Conservation (phyloP, 2,888 invertebrate species). For the Marronus borbonicus region DNA sequence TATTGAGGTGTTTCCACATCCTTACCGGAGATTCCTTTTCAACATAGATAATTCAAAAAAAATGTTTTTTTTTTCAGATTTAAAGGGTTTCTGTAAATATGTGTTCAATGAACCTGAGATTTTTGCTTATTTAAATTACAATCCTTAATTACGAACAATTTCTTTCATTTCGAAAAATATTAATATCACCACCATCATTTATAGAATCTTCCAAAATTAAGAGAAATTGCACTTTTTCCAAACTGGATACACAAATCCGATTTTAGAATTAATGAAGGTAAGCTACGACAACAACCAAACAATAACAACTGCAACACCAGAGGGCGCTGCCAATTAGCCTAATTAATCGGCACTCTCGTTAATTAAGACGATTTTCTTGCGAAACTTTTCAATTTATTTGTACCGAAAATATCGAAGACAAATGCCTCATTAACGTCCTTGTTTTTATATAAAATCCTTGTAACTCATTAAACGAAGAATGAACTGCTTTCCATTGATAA, state of each 20-base stretch:
- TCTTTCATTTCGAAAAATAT: too few species aligned
- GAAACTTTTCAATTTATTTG: not conserved
- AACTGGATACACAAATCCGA: not conserved
- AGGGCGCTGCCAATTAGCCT: slow-evolving; percentile 12
- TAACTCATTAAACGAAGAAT: slow-evolving; percentile 33
- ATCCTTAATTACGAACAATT: too few species aligned
- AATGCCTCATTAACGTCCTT: slow-evolving; percentile 23
- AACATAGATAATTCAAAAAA: too few species aligned
- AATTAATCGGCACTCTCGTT: slow-evolving; percentile 16
- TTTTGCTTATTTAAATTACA: too few species aligned
- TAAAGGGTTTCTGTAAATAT: too few species aligned
- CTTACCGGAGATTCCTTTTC: too few species aligned
- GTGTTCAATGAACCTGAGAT: too few species aligned
- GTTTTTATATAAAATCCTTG: slow-evolving; percentile 15
- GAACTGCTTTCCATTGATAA: slow-evolving; percentile 7
- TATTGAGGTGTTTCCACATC: too few species aligned
- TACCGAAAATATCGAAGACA: not conserved
- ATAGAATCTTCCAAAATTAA: too few species aligned
- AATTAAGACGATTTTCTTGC: not conserved
- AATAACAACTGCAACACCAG: not conserved
- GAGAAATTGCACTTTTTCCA: too few species aligned
- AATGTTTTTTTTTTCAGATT: too few species aligned
- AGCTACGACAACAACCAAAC: not conserved
- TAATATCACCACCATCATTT: too few species aligned
- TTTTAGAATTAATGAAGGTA: slow-evolving; percentile 12